Conservation (phyloP, 2,113 vertebrate species). For the Corythoichthys haematopterus region DNA sequence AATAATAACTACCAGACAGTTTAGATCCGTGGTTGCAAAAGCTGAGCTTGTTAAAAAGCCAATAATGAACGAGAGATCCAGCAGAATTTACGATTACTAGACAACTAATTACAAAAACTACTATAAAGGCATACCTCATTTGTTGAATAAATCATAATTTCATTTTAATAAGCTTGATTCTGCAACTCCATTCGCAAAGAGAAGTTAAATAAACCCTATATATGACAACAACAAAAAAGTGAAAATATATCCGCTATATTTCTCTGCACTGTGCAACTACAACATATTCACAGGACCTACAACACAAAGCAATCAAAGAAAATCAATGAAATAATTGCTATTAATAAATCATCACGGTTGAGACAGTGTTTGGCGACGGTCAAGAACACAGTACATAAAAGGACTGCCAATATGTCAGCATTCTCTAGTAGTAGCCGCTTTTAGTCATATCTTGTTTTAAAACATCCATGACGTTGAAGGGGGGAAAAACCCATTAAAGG, state of each 20-base stretch:
- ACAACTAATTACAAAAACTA: too few relatives aligned
- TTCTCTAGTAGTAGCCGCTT: background rate
- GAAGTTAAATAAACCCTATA: background rate
- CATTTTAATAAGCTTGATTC: too few relatives aligned
- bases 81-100: too few relatives aligned
- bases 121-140: too few relatives aligned
- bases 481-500: slow-evolving; percentile 27
- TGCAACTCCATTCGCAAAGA: background rate
- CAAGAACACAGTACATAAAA: slow-evolving; percentile 28
- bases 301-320: slow-evolving; percentile 55
- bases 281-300: slow-evolving; percentile 23
- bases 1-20: too few relatives aligned
- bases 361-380: slow-evolving; percentile 64
- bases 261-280: background rate
- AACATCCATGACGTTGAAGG: slow-evolving; percentile 16
- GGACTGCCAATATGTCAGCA: background rate
- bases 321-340: slow-evolving; percentile 64
- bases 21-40: too few relatives aligned
- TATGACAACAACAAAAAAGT: background rate
- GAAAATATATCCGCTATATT: background rate
- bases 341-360: slow-evolving; percentile 66
- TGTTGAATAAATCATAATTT: too few relatives aligned
- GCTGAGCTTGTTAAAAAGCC: too few relatives aligned
- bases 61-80: too few relatives aligned
- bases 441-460: slow-evolving; percentile 15